These are phyloP conservation scores for Aplochiton taeniatus DNA, from an alignment of 2,797 vertebrate genomes.

Conservation along the genomic window DNA sequence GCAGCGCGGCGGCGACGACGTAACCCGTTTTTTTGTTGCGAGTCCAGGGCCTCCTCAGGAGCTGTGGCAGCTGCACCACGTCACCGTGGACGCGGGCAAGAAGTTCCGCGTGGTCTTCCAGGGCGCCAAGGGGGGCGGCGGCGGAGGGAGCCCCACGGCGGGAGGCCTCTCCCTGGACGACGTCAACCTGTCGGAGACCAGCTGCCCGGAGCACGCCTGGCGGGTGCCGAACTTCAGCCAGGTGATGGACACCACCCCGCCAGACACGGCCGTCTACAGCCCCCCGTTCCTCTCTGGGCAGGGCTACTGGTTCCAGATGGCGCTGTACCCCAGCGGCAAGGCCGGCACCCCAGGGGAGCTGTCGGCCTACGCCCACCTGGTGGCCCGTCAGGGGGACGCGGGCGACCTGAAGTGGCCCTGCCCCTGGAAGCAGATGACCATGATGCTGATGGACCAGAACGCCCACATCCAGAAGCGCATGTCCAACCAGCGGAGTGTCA, in stretches of 20 bases:
- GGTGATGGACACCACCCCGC: conserved; percentile 65
- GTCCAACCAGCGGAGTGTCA: conserved; percentile 89
- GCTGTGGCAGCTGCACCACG: conserved; percentile 85
- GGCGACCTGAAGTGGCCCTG: conserved; percentile 71
- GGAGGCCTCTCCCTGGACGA: conserved; percentile 91
- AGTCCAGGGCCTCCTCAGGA: conserved; percentile 67
- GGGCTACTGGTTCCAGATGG: conserved; percentile 90
- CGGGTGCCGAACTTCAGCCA: conserved; percentile 82
- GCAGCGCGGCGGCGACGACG: too few species aligned
- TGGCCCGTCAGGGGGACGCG: conserved; percentile 77
- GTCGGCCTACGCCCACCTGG: conserved; percentile 79
- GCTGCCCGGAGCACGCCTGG: conserved; percentile 88
- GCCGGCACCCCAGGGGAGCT: conserved; percentile 46
- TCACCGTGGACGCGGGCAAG: conserved; percentile 72
- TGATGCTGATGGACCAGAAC: conserved; percentile 90
- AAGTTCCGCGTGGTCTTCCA: conserved; percentile 88
- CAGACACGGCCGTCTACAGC: conserved; percentile 68
- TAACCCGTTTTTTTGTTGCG: not conserved
- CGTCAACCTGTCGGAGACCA: conserved; percentile 90
- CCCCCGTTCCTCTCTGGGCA: conserved; percentile 82
- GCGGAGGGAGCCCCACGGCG: conserved; percentile 17
- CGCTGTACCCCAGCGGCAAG: conserved; percentile 67
- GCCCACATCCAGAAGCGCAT: conserved; percentile 87
- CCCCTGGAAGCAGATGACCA: conserved; percentile 89
- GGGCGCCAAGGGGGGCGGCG: conserved; percentile 67